Evolutionary conservation across 1,140 invertebrate genomes (phyloP).

Genomic region (Ctenoplectra terminalis): DNA sequence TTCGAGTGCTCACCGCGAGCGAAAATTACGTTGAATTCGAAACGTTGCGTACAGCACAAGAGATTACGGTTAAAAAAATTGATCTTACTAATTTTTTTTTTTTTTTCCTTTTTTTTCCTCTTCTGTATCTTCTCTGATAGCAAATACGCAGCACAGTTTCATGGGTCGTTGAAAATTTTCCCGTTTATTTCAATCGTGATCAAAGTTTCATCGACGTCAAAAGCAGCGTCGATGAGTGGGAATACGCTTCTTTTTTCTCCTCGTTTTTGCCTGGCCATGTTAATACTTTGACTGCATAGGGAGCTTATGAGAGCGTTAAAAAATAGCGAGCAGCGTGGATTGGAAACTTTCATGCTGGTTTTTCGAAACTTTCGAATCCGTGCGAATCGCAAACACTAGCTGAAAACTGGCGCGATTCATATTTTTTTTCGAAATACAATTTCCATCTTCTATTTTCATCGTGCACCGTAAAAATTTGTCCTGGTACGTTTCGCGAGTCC

Average conservation of each 20-base stretch:
- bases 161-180: background rate
- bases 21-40: background rate
- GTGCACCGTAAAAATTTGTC: background rate
- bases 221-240: background rate
- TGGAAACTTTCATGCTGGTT: background rate
- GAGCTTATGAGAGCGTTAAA: constrained; percentile 24
- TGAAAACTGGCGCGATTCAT: background rate
- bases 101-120: no score
- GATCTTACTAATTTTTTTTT: no score
- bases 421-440: background rate
- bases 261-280: background rate
- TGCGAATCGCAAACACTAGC: background rate
- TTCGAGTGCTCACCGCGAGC: no score
- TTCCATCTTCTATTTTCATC: no score
- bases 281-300: background rate
- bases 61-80: constrained; percentile 5
- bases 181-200: constrained; percentile 19
- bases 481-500: no score
- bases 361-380: background rate
- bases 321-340: background rate
- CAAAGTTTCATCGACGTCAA: constrained; percentile 5
- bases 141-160: background rate
- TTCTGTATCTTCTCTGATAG: background rate
- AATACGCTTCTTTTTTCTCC: no score
- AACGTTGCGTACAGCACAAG: background rate